These are phyloP conservation scores for Caenorhabditis inopinata DNA, from an alignment of 1,140 invertebrate genomes.

Conservation along the genomic window DNA sequence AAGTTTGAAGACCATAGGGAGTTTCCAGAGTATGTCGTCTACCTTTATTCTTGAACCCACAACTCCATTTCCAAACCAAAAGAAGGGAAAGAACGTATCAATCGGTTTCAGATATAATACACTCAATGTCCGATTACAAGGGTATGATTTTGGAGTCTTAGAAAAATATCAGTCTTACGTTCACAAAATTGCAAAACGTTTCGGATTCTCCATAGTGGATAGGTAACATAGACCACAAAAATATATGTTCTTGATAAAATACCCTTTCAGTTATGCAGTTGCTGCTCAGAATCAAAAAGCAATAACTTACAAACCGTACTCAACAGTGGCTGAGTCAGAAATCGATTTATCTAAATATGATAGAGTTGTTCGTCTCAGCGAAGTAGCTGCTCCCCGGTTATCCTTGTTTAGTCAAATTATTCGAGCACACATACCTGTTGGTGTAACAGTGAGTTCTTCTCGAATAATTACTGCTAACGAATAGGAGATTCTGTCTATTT, in stretches of 20 bases:
- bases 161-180: slow-evolving; percentile 62
- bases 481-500: too few species aligned
- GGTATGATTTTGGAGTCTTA: slow-evolving; percentile 55
- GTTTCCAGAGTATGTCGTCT: slow-evolving; percentile 55
- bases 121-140: slow-evolving; percentile 59
- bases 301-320: slow-evolving; percentile 57
- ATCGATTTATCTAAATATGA: slow-evolving; percentile 58
- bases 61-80: too few species aligned
- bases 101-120: slow-evolving; percentile 42
- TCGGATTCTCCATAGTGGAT: slow-evolving; percentile 58
- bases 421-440: slow-evolving; percentile 58
- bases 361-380: slow-evolving; percentile 52
- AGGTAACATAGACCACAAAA: too few species aligned
- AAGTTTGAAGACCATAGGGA: slow-evolving; percentile 46
- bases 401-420: slow-evolving; percentile 58
- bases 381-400: slow-evolving; percentile 57
- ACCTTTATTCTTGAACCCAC: too few species aligned
- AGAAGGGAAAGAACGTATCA: too few species aligned
- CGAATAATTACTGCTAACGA: too few species aligned
- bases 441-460: slow-evolving; percentile 46
- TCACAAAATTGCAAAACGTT: slow-evolving; percentile 56
- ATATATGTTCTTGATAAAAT: slow-evolving; percentile 15
- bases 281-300: slow-evolving; percentile 54
- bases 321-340: slow-evolving; percentile 54
- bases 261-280: slow-evolving; percentile 58